A percentile compares a stretch with the other conserved stretches of the same genome.
These are phyloP conservation scores for Epizoanthus rinbou DNA, from an alignment of 92 coral and sea anemone genomes.

Conservation along the genomic window DNA sequence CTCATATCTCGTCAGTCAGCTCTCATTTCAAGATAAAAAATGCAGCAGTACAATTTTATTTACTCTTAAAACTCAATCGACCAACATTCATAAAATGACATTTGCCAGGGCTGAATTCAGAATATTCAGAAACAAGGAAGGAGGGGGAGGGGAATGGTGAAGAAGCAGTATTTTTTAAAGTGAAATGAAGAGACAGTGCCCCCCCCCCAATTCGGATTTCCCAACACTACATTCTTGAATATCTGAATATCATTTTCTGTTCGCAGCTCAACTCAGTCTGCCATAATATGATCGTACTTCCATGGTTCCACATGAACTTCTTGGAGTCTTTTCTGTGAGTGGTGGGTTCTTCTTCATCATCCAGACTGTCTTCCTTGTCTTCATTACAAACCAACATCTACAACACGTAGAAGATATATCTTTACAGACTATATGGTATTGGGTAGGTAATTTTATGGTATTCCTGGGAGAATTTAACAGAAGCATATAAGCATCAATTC, in stretches of 20 bases:
- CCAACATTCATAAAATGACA: no score
- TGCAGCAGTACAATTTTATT: no score
- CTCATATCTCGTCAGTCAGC: no score
- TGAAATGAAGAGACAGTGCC: no score
- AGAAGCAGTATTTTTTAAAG: no score
- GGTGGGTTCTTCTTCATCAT: constrained; percentile 70
- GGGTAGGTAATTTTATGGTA: neutral
- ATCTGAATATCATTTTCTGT: neutral
- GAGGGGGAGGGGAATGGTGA: no score
- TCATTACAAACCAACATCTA: constrained; percentile 88
- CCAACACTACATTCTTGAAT: neutral
- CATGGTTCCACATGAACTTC: constrained; percentile 92
- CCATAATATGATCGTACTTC: constrained; percentile 63
- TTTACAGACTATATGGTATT: neutral
- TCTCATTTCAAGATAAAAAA: no score
- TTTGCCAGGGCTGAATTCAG: no score
- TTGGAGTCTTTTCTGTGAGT: constrained; percentile 93
- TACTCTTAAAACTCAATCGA: no score
- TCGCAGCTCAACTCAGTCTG: neutral
- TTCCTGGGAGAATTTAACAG: neutral
- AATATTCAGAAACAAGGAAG: no score
- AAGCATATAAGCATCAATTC: no score
- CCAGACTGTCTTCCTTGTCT: constrained; percentile 72
- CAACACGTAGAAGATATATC: neutral
- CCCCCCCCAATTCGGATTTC: no score